phyloP scores from a whole-genome alignment of 92 coral and sea anemone genomes.

The Heteractis magnifica region DNA sequence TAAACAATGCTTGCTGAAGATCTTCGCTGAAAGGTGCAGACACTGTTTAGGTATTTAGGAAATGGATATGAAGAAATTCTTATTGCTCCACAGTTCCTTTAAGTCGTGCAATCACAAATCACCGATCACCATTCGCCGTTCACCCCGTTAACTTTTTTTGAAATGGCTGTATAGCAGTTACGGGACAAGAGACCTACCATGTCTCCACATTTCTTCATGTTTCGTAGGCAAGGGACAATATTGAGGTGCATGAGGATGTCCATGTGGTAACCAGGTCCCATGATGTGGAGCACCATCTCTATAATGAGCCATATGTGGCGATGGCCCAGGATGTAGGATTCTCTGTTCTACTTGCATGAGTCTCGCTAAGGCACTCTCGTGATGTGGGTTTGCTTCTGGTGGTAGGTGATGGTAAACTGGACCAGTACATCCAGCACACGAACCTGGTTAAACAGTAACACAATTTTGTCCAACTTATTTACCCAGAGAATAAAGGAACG shows the following conservation, averaged over 20 bases:
- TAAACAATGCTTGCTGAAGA: no score
- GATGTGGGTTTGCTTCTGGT: slow-evolving; percentile 42
- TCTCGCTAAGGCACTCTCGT: slow-evolving; percentile 83
- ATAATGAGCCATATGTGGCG: slow-evolving; percentile 52
- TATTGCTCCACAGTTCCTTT: no score
- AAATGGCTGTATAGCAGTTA: neutral
- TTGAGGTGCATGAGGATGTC: slow-evolving; percentile 61
- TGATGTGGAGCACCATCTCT: slow-evolving; percentile 63
- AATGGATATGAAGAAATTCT: no score
- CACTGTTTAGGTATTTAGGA: no score
- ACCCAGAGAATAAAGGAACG: no score
- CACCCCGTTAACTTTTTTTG: neutral
- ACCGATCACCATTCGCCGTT: neutral
- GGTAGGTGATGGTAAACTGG: slow-evolving; percentile 36
- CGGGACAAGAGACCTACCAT: neutral
- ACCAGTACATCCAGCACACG: slow-evolving; percentile 52
- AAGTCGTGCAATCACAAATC: no score
- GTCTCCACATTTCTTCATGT: slow-evolving; percentile 76
- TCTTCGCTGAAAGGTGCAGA: no score
- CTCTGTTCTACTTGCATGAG: slow-evolving; percentile 94
- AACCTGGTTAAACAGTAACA: slow-evolving; percentile 15
- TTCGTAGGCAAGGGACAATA: slow-evolving; percentile 65
- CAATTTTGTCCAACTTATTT: no score
- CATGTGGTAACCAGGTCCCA: slow-evolving; percentile 65
- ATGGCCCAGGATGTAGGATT: slow-evolving; percentile 50